phyloP scores from a whole-genome alignment of 2,797 vertebrate genomes.

The Ptychobarbus kaznakovi region DNA sequence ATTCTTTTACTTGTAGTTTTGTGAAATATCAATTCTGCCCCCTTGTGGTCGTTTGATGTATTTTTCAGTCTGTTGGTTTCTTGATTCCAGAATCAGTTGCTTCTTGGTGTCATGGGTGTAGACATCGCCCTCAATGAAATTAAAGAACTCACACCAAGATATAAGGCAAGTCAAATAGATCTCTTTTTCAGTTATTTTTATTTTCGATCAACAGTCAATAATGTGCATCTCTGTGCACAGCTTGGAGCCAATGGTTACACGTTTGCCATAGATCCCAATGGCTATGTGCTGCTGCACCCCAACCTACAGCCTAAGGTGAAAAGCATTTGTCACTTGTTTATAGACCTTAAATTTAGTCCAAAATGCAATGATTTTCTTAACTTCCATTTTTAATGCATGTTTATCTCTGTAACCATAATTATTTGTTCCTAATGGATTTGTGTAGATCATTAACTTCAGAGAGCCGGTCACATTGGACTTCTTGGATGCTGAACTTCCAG shows the following conservation, averaged over 20 bases:
- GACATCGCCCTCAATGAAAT: conserved; percentile 96
- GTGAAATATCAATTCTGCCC: conserved; percentile 49
- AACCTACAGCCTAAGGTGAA: conserved; percentile 93
- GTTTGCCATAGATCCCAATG: conserved; percentile 94
- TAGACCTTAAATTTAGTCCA: neutral
- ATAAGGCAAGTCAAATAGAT: conserved; percentile 81
- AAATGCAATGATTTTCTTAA: conserved; percentile 6
- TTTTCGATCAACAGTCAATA: neutral
- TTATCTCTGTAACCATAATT: neutral
- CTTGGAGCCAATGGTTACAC: conserved; percentile 95
- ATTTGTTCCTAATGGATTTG: conserved; percentile 21
- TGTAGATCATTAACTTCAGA: conserved; percentile 92
- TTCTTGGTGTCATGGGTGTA: conserved; percentile 97
- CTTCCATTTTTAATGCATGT: conserved; percentile 31
- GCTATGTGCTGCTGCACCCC: conserved; percentile 94
- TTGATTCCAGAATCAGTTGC: conserved; percentile 90
- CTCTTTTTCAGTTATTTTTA: too few relatives aligned
- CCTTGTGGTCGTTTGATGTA: conserved; percentile 53
- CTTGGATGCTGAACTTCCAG: conserved; percentile 94
- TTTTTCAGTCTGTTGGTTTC: neutral
- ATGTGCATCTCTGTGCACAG: conserved; percentile 60
- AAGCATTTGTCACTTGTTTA: neutral
- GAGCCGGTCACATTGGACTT: conserved; percentile 96
- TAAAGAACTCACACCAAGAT: conserved; percentile 94
- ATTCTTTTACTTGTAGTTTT: conserved; percentile 3